These are phyloP conservation scores for Drosophila seclusa DNA, from an alignment of 2,888 invertebrate species.

Conservation along the genomic window DNA sequence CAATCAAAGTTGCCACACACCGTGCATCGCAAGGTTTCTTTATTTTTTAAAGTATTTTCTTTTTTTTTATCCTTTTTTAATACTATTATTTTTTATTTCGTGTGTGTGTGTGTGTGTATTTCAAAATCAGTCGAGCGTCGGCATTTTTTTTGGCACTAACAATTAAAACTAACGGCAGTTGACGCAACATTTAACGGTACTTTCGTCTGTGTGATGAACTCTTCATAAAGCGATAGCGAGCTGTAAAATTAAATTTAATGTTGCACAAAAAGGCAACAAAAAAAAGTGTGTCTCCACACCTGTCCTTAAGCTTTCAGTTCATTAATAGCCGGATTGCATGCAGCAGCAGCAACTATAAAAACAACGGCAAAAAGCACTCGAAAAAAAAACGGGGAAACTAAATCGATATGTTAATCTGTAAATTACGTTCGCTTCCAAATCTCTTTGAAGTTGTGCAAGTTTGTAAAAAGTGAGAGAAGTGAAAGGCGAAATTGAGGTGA, in stretches of 20 bases:
- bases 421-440: conserved; percentile 12
- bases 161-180: conserved; percentile 74
- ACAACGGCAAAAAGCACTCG: conserved; percentile 28
- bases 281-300: conserved; percentile 21
- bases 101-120: neutral
- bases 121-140: conserved; percentile 50
- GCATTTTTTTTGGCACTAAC: conserved; percentile 69
- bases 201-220: conserved; percentile 47
- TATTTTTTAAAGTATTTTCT: neutral
- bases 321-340: conserved; percentile 53
- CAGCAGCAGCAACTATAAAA: conserved; percentile 24
- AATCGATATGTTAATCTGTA: conserved; percentile 8
- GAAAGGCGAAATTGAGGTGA: conserved; percentile 15
- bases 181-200: conserved; percentile 68
- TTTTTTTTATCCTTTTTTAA: conserved; percentile 9
- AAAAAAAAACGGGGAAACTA: neutral
- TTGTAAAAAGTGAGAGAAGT: too few species aligned
- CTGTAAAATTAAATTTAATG: conserved; percentile 76
- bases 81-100: neutral
- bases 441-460: neutral
- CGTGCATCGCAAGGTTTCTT: conserved; percentile 7
- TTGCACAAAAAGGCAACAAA: conserved; percentile 13
- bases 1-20: conserved; percentile 53
- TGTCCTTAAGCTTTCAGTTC: conserved; percentile 53
- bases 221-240: conserved; percentile 64